Base-by-base conservation (phyloP, 2,797 vertebrate genomes). In the Hyperoplus lanceolatus region DNA sequence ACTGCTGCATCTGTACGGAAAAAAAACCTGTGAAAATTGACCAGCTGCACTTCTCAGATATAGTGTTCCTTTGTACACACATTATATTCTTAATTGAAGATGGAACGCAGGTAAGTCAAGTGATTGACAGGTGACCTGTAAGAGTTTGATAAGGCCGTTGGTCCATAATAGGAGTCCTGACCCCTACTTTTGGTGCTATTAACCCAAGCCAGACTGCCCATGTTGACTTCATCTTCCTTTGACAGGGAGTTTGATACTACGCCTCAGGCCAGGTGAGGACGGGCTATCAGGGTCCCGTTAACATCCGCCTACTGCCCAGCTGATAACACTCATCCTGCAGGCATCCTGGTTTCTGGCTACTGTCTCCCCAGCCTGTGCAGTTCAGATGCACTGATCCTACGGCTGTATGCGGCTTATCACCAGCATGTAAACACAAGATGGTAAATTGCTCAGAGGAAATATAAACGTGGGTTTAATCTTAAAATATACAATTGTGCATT, bases 41-140 rank as follows among this genome's bases (percentile, higher is more conserved):
- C 57, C 66, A 51, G 70, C 87, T 90, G 91, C 76, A 68, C 45
- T 58, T 82, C 63, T 75, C 83, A 88, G 89, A 93, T 89, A 87
- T 5, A 82, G 41, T 7, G 43, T 41, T 79, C 39, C 64, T 89
- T 90, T 90, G 77, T 78, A 78, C 72, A 80, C 41, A 70, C 3
- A 0, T 83, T 72, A 83, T 81, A 74, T 57, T 84, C 61, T 65
- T 89, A 89, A 93, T 91, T 86, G 89, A 89, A 82, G 82, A 89
- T 77, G 82, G 76, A 63, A 66, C 71, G 75, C 82, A 83, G 84
- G 81, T 88, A 79, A 85, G 81, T 82, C 75, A 77, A 65, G 79
- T 93, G 94, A 95, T 85, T 94, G 93, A 86, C 92, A 92, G 86
- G 83, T 93, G 90, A 90, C 87, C 79, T 89, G 73, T 79, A 75